phyloP scores from a whole-genome alignment of 2,113 vertebrate species.

The Pampusana beccarii region DNA sequence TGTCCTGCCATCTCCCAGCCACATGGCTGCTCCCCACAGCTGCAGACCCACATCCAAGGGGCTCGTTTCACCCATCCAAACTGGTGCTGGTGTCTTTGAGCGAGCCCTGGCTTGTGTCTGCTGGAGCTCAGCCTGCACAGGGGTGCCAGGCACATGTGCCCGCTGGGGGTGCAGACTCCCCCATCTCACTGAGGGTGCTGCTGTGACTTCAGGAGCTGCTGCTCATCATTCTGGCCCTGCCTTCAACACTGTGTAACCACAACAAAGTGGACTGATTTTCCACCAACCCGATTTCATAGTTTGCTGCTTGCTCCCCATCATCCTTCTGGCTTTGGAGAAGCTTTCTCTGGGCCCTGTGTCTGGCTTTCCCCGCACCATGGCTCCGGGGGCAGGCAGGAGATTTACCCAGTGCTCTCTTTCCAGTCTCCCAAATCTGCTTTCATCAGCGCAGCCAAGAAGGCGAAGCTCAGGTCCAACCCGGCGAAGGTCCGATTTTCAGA shows the following conservation, averaged over 20 bases:
- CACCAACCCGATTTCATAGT: not conserved
- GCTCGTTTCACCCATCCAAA: accelerated
- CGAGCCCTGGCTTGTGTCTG: not conserved
- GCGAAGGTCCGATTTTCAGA: constrained; percentile 96
- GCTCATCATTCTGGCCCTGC: not conserved
- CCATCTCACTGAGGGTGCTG: not conserved
- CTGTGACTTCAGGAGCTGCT: not conserved
- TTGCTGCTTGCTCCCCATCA: not conserved
- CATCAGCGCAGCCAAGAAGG: constrained; percentile 98
- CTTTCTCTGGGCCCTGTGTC: not conserved
- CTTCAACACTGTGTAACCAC: not conserved
- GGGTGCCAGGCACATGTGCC: not conserved
- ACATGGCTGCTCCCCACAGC: accelerated
- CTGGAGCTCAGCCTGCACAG: not conserved
- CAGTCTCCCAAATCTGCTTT: constrained; percentile 98
- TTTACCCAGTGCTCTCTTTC: constrained; percentile 60
- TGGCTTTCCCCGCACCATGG: not conserved
- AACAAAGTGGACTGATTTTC: not conserved
- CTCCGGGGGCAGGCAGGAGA: not conserved
- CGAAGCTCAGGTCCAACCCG: constrained; percentile 91
- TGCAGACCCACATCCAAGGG: not conserved
- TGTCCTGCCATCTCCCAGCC: not conserved
- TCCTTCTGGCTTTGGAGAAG: not conserved
- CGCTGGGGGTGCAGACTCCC: not conserved
- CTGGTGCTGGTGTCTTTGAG: not conserved